phyloP scores from a whole-genome alignment of 30 jellyfish, hydroid and myxozoan species.

The Aurelia aurita complex sp. Pacific region DNA sequence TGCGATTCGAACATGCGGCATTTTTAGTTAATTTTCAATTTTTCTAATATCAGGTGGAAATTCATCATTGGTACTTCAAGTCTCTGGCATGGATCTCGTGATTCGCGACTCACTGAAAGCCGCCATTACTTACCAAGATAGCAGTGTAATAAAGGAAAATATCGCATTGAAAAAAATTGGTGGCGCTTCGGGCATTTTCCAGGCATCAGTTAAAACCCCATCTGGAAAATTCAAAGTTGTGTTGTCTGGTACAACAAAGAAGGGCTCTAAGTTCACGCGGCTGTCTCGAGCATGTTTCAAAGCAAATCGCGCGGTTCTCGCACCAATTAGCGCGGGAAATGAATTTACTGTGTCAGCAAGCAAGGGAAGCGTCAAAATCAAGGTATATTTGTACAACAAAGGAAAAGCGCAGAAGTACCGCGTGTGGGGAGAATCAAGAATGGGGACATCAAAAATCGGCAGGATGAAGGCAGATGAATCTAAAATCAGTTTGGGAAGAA shows the following conservation, averaged over 20 bases:
- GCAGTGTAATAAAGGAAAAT: neutral
- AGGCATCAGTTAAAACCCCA: constrained; percentile 22
- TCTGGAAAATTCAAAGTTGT: constrained; percentile 11
- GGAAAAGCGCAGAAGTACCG: constrained; percentile 18
- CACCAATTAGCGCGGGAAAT: constrained; percentile 39
- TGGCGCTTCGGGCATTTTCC: constrained; percentile 34
- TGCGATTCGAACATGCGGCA: no score
- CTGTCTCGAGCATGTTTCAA: constrained; percentile 27
- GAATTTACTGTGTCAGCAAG: constrained; percentile 50
- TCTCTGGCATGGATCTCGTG: constrained; percentile 25
- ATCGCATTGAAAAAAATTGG: constrained; percentile 15
- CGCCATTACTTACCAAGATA: constrained; percentile 4
- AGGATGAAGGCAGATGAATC: neutral
- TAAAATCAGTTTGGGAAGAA: neutral
- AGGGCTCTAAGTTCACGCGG: constrained; percentile 15
- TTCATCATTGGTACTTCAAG: constrained; percentile 23
- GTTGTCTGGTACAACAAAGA: constrained; percentile 29
- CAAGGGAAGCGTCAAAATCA: constrained; percentile 12
- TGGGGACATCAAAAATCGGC: constrained; percentile 3
- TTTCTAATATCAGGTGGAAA: constrained; percentile 5
- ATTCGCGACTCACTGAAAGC: neutral
- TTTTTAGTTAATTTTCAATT: no score
- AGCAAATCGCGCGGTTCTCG: constrained; percentile 22
- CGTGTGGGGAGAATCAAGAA: neutral
- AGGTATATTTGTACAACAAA: constrained; percentile 29